Percentiles rank a stretch among this genome's conserved stretches.
phyloP scores from a whole-genome alignment of 1,140 invertebrate genomes.

The Scaptomyza montana region DNA sequence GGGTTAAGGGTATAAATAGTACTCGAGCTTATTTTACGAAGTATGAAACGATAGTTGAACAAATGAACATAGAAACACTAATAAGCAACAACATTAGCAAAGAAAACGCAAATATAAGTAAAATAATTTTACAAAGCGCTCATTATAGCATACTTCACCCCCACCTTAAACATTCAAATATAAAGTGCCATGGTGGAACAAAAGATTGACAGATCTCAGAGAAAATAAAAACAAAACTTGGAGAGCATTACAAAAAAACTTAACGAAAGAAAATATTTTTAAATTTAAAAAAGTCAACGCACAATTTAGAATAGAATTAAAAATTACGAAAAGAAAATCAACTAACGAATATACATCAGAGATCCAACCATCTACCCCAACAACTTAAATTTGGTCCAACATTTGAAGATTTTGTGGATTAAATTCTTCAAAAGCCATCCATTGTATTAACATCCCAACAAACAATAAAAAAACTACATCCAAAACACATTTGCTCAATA shows the following conservation, averaged over 20 bases:
- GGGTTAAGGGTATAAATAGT: too few relatives aligned
- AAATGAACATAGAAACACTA: too few relatives aligned
- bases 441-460: neutral
- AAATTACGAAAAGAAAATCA: neutral
- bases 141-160: too few relatives aligned
- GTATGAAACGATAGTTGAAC: too few relatives aligned
- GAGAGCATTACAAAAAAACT: neutral
- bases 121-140: too few relatives aligned
- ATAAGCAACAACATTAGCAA: too few relatives aligned
- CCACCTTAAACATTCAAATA: too few relatives aligned
- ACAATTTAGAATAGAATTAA: neutral
- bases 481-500: neutral
- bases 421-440: neutral
- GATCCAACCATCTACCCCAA: constrained; percentile 2
- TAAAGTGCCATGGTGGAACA: too few relatives aligned
- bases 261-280: neutral
- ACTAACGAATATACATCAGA: neutral
- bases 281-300: neutral
- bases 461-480: neutral
- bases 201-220: too few relatives aligned
- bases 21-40: too few relatives aligned
- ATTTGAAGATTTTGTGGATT: constrained; percentile 5
- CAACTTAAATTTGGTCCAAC: constrained; percentile 1
- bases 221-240: neutral
- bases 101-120: too few relatives aligned